A percentile compares a stretch with the other conserved stretches of the same genome.
Evolutionary conservation across 2,113 vertebrate genomes (phyloP).

Genomic region (Embiotoca jacksoni): DNA sequence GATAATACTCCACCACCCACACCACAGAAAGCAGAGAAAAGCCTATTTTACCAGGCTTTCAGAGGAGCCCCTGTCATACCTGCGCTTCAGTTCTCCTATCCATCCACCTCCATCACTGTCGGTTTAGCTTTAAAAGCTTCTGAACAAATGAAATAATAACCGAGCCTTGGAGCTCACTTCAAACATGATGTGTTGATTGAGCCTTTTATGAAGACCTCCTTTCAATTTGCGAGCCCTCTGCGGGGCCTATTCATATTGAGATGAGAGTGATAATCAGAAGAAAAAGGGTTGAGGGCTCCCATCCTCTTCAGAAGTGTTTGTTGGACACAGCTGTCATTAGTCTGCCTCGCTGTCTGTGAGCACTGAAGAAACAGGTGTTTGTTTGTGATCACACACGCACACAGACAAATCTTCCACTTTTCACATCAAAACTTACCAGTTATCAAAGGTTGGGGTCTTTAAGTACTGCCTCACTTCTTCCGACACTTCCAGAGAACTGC

Average conservation of each 20-base stretch:
- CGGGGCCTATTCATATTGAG: conserved; percentile 80
- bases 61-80: too few species aligned
- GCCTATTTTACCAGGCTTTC: too few species aligned
- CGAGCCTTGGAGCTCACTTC: conserved; percentile 51
- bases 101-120: neutral
- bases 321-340: conserved; percentile 14
- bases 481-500: conserved; percentile 84
- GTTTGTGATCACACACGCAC: conserved; percentile 25
- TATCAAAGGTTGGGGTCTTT: conserved; percentile 86
- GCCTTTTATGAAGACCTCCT: conserved; percentile 60
- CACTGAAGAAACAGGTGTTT: conserved; percentile 58
- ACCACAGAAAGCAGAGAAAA: neutral
- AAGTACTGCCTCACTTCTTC: conserved; percentile 85
- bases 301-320: conserved; percentile 58
- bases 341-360: conserved; percentile 21
- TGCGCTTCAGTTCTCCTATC: neutral
- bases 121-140: conserved; percentile 55
- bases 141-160: conserved; percentile 33
- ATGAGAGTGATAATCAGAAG: conserved; percentile 71
- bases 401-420: neutral
- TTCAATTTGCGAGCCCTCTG: conserved; percentile 64
- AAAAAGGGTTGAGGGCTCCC: conserved; percentile 50
- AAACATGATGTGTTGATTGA: conserved; percentile 54
- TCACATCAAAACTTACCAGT: conserved; percentile 77
- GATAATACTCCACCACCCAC: neutral